Percentiles rank a stretch among this genome's conserved stretches.
Evolutionary conservation across 2,888 invertebrate genomes (phyloP).

Genomic region (Tiphia femorata): DNA sequence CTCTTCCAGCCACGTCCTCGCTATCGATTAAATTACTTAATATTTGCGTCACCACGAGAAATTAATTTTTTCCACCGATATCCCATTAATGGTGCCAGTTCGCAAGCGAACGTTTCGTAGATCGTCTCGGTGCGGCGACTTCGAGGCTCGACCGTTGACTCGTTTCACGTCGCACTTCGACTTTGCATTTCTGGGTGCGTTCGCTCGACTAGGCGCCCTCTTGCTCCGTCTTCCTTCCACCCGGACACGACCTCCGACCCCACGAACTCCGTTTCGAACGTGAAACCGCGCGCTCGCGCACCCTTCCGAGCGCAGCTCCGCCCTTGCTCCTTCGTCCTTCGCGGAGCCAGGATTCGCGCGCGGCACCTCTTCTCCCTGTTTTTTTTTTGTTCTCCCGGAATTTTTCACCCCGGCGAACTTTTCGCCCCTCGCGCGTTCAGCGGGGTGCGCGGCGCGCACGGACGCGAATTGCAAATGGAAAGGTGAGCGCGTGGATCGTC

Average conservation of each 20-base stretch:
- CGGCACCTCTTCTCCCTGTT: slow-evolving; percentile 26
- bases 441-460: not conserved
- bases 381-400: not conserved
- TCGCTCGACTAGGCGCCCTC: slow-evolving; percentile 45
- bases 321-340: slow-evolving; percentile 56
- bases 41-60: too few species aligned
- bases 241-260: slow-evolving; percentile 57
- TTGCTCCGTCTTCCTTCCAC: slow-evolving; percentile 55
- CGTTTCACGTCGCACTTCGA: slow-evolving; percentile 47
- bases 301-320: slow-evolving; percentile 65
- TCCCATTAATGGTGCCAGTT: too few species aligned
- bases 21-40: too few species aligned
- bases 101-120: too few species aligned
- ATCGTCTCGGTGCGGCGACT: slow-evolving; percentile 32
- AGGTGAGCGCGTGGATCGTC: too few species aligned
- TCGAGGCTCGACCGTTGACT: slow-evolving; percentile 40
- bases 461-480: too few species aligned
- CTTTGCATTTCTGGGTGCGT: slow-evolving; percentile 53
- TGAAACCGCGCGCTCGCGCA: slow-evolving; percentile 55
- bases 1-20: too few species aligned
- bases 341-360: slow-evolving; percentile 32
- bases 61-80: too few species aligned
- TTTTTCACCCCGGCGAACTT: not conserved
- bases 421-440: not conserved
- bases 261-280: slow-evolving; percentile 46